These are phyloP conservation scores for Aspidapion aeneum DNA, from an alignment of 2,888 invertebrate species.

Conservation along the genomic window DNA sequence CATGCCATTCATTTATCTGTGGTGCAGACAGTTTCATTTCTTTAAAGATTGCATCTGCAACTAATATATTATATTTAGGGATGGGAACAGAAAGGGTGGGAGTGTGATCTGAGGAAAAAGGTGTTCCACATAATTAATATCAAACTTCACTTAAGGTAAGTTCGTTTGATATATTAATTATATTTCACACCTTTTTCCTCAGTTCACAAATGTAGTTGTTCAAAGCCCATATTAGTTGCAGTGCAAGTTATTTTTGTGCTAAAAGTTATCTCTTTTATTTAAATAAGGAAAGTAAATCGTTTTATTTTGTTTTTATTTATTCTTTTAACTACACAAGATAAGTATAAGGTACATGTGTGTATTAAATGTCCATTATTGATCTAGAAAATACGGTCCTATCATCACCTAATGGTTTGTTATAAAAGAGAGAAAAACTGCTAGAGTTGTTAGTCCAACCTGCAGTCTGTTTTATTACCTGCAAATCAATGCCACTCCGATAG, in stretches of 20 bases:
- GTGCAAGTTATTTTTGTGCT: neutral
- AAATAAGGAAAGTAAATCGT: neutral
- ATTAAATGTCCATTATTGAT: too few species aligned
- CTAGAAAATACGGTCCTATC: too few species aligned
- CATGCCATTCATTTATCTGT: too few species aligned
- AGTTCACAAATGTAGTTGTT: neutral
- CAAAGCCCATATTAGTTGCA: neutral
- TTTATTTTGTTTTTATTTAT: neutral
- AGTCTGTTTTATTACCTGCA: constrained; percentile 9
- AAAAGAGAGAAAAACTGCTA: constrained; percentile 10
- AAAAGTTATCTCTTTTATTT: too few species aligned
- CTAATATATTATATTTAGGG: too few species aligned
- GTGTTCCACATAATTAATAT: neutral
- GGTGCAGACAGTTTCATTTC: too few species aligned
- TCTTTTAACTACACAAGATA: too few species aligned
- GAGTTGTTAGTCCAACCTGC: constrained; percentile 13
- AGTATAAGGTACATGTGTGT: too few species aligned
- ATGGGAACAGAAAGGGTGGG: too few species aligned
- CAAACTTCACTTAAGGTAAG: neutral
- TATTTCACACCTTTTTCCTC: neutral
- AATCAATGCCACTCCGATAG: constrained; percentile 3
- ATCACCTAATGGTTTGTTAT: constrained; percentile 7
- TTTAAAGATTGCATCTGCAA: too few species aligned
- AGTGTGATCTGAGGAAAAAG: too few species aligned
- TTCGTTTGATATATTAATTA: neutral